Evolutionary conservation across 2,797 vertebrate species (phyloP).

Genomic region (Falco biarmicus): DNA sequence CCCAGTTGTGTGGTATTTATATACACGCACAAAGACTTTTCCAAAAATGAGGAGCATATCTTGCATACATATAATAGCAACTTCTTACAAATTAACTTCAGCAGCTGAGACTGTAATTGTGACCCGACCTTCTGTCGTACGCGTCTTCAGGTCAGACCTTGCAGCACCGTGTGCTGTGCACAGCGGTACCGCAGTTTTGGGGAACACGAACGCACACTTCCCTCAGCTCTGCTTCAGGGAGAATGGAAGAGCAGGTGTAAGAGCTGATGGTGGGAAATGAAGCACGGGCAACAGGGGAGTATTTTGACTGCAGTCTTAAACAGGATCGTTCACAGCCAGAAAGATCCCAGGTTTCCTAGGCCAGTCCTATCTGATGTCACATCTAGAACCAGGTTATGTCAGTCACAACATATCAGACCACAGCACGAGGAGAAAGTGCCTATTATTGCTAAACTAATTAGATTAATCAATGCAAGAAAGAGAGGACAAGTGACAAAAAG

Average conservation of each 20-base stretch:
- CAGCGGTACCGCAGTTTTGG: neutral
- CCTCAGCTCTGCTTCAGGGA: neutral
- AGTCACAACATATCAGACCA: neutral
- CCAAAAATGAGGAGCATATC: neutral
- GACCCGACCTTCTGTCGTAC: neutral
- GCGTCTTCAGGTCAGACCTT: too few relatives aligned
- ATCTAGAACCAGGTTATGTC: neutral
- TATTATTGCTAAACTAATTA: neutral
- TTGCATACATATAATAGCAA: neutral
- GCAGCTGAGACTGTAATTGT: neutral
- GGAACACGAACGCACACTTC: neutral
- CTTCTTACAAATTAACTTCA: neutral
- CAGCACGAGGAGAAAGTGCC: neutral
- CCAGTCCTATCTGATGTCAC: neutral
- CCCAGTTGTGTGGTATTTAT: neutral
- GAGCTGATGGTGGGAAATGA: neutral
- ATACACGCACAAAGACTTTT: neutral
- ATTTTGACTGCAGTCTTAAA: neutral
- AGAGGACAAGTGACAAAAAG: neutral
- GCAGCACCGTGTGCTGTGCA: neutral
- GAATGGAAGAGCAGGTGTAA: neutral
- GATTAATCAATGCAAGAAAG: neutral
- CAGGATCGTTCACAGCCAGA: neutral
- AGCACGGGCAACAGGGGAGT: neutral
- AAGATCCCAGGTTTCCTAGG: neutral